phyloP scores from a whole-genome alignment of 2,888 invertebrate genomes.

The Pachydiplax longipennis region DNA sequence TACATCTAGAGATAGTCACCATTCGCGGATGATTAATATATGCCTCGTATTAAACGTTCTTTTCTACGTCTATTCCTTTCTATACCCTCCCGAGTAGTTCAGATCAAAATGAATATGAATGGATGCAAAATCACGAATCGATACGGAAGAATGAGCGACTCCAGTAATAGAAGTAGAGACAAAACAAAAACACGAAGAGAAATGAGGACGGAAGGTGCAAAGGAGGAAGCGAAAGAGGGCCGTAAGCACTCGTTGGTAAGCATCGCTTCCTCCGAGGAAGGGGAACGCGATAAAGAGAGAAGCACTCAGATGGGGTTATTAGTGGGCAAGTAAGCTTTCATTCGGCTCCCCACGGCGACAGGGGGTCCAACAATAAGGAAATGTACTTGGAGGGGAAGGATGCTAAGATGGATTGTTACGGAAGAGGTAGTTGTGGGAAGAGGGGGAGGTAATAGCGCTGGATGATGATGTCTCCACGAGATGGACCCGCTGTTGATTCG shows the following conservation, averaged over 20 bases:
- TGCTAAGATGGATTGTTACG: neutral
- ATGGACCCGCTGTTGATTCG: neutral
- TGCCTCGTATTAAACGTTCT: too few species aligned
- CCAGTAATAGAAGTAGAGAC: too few species aligned
- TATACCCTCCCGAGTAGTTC: too few species aligned
- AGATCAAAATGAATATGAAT: too few species aligned
- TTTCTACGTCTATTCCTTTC: too few species aligned
- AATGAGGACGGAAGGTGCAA: neutral
- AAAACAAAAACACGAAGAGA: neutral
- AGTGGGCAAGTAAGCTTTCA: slow-evolving; percentile 1
- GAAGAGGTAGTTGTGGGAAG: neutral
- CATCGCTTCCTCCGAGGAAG: neutral
- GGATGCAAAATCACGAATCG: too few species aligned
- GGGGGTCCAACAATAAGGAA: slow-evolving; percentile 12
- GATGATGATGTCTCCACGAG: neutral
- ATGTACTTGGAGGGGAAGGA: neutral
- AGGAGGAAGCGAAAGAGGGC: neutral
- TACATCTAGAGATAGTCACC: too few species aligned
- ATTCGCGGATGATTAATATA: too few species aligned
- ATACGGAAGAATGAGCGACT: too few species aligned
- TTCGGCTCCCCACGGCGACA: slow-evolving; percentile 2
- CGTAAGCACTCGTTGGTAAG: neutral
- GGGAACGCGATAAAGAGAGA: neutral
- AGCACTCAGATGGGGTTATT: neutral
- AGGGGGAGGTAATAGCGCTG: neutral